A percentile compares a stretch with the other conserved stretches of the same genome.
Conservation (phyloP, 2,797 vertebrate genomes). For the Diglossa cyanea region DNA sequence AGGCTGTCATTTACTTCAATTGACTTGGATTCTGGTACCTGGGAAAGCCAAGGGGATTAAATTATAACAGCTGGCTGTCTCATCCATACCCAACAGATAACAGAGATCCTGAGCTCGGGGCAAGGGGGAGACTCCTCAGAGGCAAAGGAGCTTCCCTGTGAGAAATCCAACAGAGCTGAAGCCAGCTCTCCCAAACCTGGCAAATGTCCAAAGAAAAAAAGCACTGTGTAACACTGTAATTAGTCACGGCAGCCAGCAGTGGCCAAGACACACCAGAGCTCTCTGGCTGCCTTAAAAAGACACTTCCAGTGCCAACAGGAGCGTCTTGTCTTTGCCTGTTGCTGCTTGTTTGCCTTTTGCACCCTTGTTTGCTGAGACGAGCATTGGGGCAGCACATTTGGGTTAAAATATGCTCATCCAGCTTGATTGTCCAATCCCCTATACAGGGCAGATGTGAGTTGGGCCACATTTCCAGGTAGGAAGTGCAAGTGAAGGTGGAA, state of each 20-base stretch:
- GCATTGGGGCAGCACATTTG: not conserved
- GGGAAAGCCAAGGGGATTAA: not conserved
- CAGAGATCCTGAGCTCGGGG: not conserved
- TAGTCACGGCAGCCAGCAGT: not conserved
- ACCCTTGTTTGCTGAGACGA: not conserved
- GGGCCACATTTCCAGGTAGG: not conserved
- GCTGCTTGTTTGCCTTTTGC: not conserved
- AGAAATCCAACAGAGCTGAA: not conserved
- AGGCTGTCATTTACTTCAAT: not conserved
- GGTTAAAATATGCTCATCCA: not conserved
- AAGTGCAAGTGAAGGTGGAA: not conserved
- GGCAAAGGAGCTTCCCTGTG: not conserved
- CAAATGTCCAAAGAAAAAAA: not conserved
- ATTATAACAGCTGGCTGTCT: not conserved
- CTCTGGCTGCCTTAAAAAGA: not conserved
- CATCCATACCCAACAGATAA: not conserved
- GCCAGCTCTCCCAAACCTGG: not conserved
- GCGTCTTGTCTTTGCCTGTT: not conserved
- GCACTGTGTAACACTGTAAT: not conserved
- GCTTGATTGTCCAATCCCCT: not conserved
- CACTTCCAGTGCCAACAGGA: not conserved
- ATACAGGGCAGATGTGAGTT: fast-evolving
- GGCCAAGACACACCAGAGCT: not conserved
- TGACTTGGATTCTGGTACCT: not conserved
- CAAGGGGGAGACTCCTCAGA: not conserved